Evolutionary conservation across 2,797 vertebrate species (phyloP).

Genomic region (Brachyalestes nurse): DNA sequence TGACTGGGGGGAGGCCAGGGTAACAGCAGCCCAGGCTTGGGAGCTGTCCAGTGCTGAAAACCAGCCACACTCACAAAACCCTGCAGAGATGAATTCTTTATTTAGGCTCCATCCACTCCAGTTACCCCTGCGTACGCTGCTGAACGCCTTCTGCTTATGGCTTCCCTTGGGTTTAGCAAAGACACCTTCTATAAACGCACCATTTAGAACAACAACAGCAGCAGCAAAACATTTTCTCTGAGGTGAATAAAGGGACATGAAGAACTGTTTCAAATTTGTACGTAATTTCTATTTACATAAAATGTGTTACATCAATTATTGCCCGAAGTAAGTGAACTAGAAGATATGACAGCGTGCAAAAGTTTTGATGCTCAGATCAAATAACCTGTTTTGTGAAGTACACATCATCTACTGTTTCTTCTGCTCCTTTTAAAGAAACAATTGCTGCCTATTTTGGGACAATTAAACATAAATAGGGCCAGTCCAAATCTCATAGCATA

Average conservation of each 20-base stretch:
- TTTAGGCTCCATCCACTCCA: slow-evolving; percentile 9
- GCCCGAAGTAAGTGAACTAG: too few species aligned
- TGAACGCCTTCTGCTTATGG: slow-evolving; percentile 33
- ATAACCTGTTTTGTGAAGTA: too few species aligned
- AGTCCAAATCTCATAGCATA: too few species aligned
- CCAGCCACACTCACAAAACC: slow-evolving; percentile 35
- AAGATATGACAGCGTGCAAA: too few species aligned
- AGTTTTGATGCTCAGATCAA: too few species aligned
- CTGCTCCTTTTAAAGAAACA: too few species aligned
- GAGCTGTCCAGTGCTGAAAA: slow-evolving; percentile 73
- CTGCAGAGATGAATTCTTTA: background rate
- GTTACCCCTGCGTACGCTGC: slow-evolving; percentile 21
- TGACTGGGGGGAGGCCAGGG: slow-evolving; percentile 21
- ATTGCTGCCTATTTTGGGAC: too few species aligned
- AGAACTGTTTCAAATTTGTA: too few species aligned
- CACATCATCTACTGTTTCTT: too few species aligned
- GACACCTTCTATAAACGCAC: slow-evolving; percentile 46
- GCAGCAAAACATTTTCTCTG: background rate
- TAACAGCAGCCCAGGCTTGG: slow-evolving; percentile 8
- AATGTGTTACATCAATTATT: background rate
- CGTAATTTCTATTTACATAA: background rate
- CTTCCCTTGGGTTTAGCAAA: slow-evolving; percentile 26
- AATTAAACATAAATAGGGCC: too few species aligned
- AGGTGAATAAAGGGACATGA: too few species aligned
- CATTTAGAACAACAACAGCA: slow-evolving; percentile 24